phyloP scores from a whole-genome alignment of 2,888 invertebrate species.

The Drosophila nr. perissopoda region DNA sequence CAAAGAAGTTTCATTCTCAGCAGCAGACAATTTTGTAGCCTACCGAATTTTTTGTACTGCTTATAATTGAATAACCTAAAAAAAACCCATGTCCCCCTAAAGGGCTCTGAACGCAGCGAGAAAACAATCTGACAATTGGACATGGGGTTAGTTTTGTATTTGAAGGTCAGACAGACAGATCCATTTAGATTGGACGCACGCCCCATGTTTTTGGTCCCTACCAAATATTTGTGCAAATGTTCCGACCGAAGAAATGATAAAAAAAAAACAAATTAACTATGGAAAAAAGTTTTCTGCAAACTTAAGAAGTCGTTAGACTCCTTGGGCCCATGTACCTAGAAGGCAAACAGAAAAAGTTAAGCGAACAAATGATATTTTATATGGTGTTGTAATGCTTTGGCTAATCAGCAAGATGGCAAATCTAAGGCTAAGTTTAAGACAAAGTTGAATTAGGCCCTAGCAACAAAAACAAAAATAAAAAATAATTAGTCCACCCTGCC shows the following conservation, averaged over 20 bases:
- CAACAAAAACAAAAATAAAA: constrained; percentile 35
- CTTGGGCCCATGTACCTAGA: constrained; percentile 69
- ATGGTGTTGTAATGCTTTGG: constrained; percentile 74
- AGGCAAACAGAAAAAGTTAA: constrained; percentile 29
- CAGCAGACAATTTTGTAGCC: constrained; percentile 60
- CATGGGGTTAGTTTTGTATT: constrained; percentile 40
- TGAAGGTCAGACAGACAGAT: constrained; percentile 53
- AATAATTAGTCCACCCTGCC: constrained; percentile 4
- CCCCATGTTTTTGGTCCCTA: constrained; percentile 35
- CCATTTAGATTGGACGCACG: constrained; percentile 20
- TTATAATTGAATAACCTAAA: constrained; percentile 47
- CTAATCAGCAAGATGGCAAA: constrained; percentile 46
- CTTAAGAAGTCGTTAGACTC: constrained; percentile 48
- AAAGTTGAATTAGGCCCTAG: constrained; percentile 65
- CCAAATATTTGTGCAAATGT: constrained; percentile 36
- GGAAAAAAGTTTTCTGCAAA: constrained; percentile 34
- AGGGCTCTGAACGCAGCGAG: constrained; percentile 7
- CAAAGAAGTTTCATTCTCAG: constrained; percentile 38
- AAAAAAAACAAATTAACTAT: constrained; percentile 32
- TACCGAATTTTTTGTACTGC: constrained; percentile 68
- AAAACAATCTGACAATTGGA: constrained; percentile 12
- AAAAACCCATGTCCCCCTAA: constrained; percentile 6
- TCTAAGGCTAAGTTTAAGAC: constrained; percentile 59
- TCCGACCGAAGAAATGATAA: constrained; percentile 8
- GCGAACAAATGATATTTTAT: constrained; percentile 68